A percentile compares a stretch with the other conserved stretches of the same genome.
Evolutionary conservation across 2,797 vertebrate genomes (phyloP).

Genomic region (Notolepis coatsorum): DNA sequence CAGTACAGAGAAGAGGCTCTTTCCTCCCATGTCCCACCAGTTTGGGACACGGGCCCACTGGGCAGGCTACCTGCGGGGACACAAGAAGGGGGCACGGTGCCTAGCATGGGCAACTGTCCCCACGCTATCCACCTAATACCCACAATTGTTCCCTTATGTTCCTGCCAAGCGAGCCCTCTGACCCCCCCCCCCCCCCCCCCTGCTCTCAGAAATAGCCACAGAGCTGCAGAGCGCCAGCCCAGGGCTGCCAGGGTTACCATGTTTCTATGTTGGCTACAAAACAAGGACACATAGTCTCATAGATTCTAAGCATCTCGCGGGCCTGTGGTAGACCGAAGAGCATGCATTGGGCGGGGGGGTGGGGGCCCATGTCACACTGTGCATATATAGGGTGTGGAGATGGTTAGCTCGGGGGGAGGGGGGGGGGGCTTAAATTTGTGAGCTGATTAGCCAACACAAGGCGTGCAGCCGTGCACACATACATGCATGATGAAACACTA

Average conservation of each 20-base stretch:
- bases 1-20: constrained; percentile 43
- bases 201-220: constrained; percentile 59
- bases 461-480: no score
- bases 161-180: constrained; percentile 43
- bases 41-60: constrained; percentile 18
- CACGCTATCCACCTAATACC: constrained; percentile 38
- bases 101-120: constrained; percentile 29
- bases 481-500: no score
- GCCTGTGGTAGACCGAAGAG: no score
- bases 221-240: constrained; percentile 45
- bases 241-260: constrained; percentile 51
- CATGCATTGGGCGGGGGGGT: no score
- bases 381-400: no score
- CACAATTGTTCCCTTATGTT: constrained; percentile 23
- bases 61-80: constrained; percentile 61
- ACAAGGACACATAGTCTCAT: constrained; percentile 1
- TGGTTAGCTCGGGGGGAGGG: no score
- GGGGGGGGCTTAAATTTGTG: no score
- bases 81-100: constrained; percentile 37
- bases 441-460: no score
- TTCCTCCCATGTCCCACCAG: constrained; percentile 31
- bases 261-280: constrained; percentile 32
- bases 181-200: constrained; percentile 15
- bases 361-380: no score
- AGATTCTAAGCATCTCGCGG: no score